phyloP scores from a whole-genome alignment of 1,140 invertebrate species.

The Megalonaias nervosa region DNA sequence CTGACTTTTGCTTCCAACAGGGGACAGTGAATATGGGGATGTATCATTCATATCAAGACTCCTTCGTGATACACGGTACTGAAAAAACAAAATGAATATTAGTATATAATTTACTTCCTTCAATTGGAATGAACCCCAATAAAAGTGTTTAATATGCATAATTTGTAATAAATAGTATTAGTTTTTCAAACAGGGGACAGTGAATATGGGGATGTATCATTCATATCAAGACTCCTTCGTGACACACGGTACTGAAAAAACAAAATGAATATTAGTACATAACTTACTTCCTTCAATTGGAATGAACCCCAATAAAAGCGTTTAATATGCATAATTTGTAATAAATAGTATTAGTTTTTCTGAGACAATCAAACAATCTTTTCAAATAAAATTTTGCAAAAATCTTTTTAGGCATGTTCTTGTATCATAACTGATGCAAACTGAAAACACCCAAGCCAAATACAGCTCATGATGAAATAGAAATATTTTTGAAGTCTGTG shows the following conservation, averaged over 20 bases:
- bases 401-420: too few species aligned
- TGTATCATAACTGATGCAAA: too few species aligned
- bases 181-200: slow-evolving; percentile 91
- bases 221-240: slow-evolving; percentile 75
- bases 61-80: slow-evolving; percentile 75
- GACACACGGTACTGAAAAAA: slow-evolving; percentile 75
- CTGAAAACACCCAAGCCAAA: too few species aligned
- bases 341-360: too few species aligned
- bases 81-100: slow-evolving; percentile 37
- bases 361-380: too few species aligned
- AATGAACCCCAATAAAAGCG: neutral
- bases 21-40: slow-evolving; percentile 93
- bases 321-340: neutral
- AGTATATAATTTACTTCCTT: neutral
- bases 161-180: too few species aligned
- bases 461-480: too few species aligned
- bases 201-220: slow-evolving; percentile 85
- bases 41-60: slow-evolving; percentile 76
- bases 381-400: too few species aligned
- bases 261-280: neutral
- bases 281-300: neutral
- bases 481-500: too few species aligned
- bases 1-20: slow-evolving; percentile 94
- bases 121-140: neutral
- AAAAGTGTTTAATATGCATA: neutral